phyloP scores from a whole-genome alignment of 1,140 invertebrate species.

The Papilio dardanus region DNA sequence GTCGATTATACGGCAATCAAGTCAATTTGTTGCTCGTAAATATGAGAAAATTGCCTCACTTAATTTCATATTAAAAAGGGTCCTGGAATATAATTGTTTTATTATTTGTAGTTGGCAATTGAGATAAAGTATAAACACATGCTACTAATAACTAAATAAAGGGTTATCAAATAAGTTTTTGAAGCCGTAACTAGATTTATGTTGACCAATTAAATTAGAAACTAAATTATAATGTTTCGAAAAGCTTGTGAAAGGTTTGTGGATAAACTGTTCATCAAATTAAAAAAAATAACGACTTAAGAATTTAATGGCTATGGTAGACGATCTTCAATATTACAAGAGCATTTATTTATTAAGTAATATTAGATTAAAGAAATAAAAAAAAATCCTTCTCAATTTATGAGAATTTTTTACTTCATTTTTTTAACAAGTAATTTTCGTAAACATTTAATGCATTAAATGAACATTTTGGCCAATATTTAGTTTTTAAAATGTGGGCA shows the following conservation, averaged over 20 bases:
- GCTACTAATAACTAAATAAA: conserved; percentile 15
- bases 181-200: not conserved
- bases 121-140: conserved; percentile 8
- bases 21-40: conserved; percentile 56
- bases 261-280: no score
- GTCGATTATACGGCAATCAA: conserved; percentile 51
- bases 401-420: not conserved
- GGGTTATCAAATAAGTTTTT: not conserved
- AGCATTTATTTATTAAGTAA: no score
- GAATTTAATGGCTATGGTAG: no score
- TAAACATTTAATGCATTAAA: not conserved
- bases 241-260: not conserved
- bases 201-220: not conserved
- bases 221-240: not conserved
- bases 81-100: not conserved
- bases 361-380: no score
- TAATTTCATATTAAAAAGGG: conserved; percentile 21
- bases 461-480: not conserved
- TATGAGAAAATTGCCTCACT: conserved; percentile 49
- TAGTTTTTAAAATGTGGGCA: not conserved
- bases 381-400: no score
- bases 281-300: no score
- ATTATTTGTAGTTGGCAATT: conserved; percentile 9
- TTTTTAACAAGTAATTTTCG: not conserved
- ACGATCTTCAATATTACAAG: no score